These are phyloP conservation scores for Phenganax stokvisi DNA, from an alignment of 92 coral and sea anemone genomes.

Conservation along the genomic window DNA sequence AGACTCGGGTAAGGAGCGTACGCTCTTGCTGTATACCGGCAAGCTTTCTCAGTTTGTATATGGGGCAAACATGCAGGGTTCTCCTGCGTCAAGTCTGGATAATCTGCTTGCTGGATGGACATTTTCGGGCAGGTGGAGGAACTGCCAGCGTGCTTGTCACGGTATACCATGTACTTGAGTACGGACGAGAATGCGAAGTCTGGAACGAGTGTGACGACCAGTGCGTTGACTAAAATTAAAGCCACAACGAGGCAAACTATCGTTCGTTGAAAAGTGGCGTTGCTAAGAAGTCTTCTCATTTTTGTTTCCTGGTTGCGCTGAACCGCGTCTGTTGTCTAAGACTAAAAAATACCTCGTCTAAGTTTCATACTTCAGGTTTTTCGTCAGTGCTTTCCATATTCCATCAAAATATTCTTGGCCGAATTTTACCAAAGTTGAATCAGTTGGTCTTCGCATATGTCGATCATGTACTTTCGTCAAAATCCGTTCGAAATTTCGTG, in stretches of 20 bases:
- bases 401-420: too few species aligned
- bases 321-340: not conserved
- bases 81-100: not conserved
- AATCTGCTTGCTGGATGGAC: conserved; percentile 15
- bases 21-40: not conserved
- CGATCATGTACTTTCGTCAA: too few species aligned
- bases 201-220: not conserved
- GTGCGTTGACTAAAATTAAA: not conserved
- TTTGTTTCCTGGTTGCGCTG: not conserved
- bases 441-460: too few species aligned
- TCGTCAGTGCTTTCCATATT: too few species aligned
- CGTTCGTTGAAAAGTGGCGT: conserved; percentile 1
- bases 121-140: not conserved
- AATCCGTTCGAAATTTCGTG: too few species aligned
- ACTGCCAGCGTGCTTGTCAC: not conserved
- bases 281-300: not conserved
- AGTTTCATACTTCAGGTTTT: too few species aligned
- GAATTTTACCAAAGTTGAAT: too few species aligned
- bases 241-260: not conserved
- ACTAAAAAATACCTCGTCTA: not conserved
- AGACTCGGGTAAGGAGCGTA: conserved; percentile 1
- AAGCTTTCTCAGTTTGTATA: conserved; percentile 1
- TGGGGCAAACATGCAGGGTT: conserved; percentile 7
- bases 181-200: not conserved
- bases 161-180: not conserved